Evolutionary conservation across 2,797 vertebrate genomes (phyloP), one percentile per base, ranked within the genome.

Genomic region (Pseudochirops corinnae): DNA sequence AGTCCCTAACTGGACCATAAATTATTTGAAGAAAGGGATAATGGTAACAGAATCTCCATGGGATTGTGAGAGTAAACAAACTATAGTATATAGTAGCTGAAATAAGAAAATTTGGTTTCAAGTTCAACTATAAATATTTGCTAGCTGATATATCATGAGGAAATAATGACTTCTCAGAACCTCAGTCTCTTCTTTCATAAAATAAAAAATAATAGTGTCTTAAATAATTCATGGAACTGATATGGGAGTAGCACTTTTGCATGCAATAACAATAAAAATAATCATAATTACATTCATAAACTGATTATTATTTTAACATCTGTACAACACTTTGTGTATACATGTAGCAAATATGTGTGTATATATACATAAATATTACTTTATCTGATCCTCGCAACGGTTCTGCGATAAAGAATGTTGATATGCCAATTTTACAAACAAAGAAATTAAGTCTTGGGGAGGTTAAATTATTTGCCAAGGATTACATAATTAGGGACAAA

Each of bases 141-240:
- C 56, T 57, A 58, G 39, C 28, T 92, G 16, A 60, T 39, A 29
- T 11, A 60, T 58, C 58, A 58, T 29, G 2, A 9, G 26, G 5
- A 60, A 0, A 5, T 4, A 67, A 16, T 5, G 3, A 55, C 5
- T 6, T 21, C 21, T 46, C 12, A 0, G 5, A 74, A 10, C 0
- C 33, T 56, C 56, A 5, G 11, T 46, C 9, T 87, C 87, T 26
- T 62, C 60, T 29, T 1, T 4, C 1, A 5, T 46, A 52, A 33
- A 0, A 0, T 0, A 33, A 2, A 2, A 12, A 33, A n/a, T 67
- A 67, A 18, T n/a, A 67, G 33, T n/a, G 16, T 0, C 33, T 67
- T 16, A 67, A 16, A n/a, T n/a, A n/a, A 14, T 67, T 67, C 14
- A 67, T 33, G 31, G 60, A 62, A 62, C 29, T 31, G 28, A 62